Evolutionary conservation across 2,888 invertebrate genomes (phyloP).

Genomic region (Ectemnius lituratus): DNA sequence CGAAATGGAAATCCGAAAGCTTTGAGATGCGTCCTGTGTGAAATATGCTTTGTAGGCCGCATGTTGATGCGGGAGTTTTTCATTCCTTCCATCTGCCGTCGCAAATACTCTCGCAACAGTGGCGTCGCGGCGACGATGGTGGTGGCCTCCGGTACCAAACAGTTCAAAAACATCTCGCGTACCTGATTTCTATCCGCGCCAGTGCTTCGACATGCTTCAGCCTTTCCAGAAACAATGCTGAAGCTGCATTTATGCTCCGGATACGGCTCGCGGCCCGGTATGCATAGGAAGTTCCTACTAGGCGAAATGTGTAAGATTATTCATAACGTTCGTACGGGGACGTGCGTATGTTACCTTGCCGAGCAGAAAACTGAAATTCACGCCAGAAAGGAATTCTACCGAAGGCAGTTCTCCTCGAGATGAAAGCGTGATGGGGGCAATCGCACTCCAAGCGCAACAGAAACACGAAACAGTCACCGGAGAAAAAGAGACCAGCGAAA

Average conservation of each 20-base stretch:
- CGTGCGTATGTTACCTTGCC: too few species aligned
- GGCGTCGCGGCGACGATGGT: too few species aligned
- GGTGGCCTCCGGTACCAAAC: neutral
- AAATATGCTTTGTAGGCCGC: conserved; percentile 1
- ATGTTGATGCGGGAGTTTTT: neutral
- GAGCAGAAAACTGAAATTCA: too few species aligned
- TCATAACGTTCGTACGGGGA: neutral
- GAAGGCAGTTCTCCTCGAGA: too few species aligned
- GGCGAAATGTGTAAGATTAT: conserved; percentile 1
- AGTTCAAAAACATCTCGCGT: conserved; percentile 2
- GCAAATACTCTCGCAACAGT: too few species aligned
- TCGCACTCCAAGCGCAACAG: too few species aligned
- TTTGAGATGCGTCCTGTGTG: neutral
- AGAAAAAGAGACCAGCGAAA: too few species aligned
- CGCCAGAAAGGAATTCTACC: too few species aligned
- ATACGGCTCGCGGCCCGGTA: neutral
- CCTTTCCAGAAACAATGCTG: neutral
- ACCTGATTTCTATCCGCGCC: neutral
- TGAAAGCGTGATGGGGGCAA: too few species aligned
- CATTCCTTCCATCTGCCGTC: neutral
- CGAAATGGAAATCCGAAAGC: conserved; percentile 1
- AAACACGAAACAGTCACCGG: too few species aligned
- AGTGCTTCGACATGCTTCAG: neutral
- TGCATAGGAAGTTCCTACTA: neutral
- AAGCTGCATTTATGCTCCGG: conserved; percentile 1